These are phyloP conservation scores for Siderastrea radians DNA, from an alignment of 92 coral and sea anemone species.

Conservation along the genomic window DNA sequence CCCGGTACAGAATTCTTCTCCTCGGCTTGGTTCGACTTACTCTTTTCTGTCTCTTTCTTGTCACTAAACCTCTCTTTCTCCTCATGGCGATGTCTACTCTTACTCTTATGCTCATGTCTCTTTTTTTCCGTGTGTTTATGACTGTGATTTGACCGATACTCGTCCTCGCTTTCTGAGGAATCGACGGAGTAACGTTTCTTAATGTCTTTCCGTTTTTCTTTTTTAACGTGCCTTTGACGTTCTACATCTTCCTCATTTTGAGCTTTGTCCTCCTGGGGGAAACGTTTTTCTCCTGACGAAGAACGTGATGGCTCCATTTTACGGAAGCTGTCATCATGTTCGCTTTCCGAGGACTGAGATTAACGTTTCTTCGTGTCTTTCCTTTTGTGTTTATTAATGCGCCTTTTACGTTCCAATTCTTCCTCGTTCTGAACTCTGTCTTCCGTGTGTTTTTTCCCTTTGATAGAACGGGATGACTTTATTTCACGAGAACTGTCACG, in stretches of 20 bases:
- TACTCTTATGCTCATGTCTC: slow-evolving; percentile 11
- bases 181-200: slow-evolving; percentile 21
- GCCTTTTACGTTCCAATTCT: background rate
- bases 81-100: slow-evolving; percentile 21
- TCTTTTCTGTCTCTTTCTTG: slow-evolving; percentile 23
- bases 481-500: too few relatives aligned
- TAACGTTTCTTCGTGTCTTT: slow-evolving; percentile 8
- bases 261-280: background rate
- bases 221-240: background rate
- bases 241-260: slow-evolving; percentile 6
- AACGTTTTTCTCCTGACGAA: slow-evolving; percentile 2
- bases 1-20: slow-evolving; percentile 40
- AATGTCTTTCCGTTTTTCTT: slow-evolving; percentile 18
- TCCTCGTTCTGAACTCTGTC: background rate
- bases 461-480: too few relatives aligned
- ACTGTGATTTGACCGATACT: slow-evolving; percentile 39
- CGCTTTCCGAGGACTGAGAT: slow-evolving; percentile 29
- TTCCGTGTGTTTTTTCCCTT: background rate
- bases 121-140: slow-evolving; percentile 63
- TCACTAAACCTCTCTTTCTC: slow-evolving; percentile 23
- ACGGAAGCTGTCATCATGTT: background rate
- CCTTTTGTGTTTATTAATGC: slow-evolving; percentile 1
- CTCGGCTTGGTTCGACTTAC: background rate
- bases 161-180: slow-evolving; percentile 46
- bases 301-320: background rate